Conservation (phyloP, 2,888 invertebrate species). For the Pristionchus arcanus region DNA sequence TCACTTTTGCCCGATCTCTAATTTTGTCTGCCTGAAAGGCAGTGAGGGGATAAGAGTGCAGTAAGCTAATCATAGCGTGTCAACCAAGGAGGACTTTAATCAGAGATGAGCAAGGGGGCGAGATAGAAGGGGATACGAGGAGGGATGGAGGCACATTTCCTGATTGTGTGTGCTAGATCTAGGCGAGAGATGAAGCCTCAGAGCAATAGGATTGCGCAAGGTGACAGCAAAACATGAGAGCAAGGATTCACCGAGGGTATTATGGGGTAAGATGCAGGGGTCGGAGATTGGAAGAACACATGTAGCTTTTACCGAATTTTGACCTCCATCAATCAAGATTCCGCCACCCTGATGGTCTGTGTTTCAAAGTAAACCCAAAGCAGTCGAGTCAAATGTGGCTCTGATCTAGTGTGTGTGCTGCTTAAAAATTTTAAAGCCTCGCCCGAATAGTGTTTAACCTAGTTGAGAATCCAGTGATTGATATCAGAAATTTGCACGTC, state of each 20-base stretch:
- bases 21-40: background rate
- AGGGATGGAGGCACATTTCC: background rate
- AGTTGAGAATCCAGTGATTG: background rate
- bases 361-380: too few relatives aligned
- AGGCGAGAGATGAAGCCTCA: background rate
- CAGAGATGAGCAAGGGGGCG: background rate
- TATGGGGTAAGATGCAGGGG: background rate
- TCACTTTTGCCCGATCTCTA: background rate
- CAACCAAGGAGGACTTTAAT: background rate
- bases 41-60: background rate
- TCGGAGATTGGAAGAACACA: background rate
- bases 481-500: background rate
- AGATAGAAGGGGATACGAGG: background rate
- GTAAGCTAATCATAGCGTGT: slow-evolving; percentile 29
- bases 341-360: too few relatives aligned
- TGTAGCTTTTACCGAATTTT: too few relatives aligned
- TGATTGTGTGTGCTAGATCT: slow-evolving; percentile 3
- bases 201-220: background rate
- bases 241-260: background rate
- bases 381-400: too few relatives aligned
- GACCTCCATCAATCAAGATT: too few relatives aligned
- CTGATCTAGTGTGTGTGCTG: too few relatives aligned
- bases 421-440: too few relatives aligned
- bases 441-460: too few relatives aligned
- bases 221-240: slow-evolving; percentile 25